Percentiles rank a stretch among this genome's conserved stretches.
Evolutionary conservation across 2,888 invertebrate genomes (phyloP).

Genomic region (Tipula lateralis): DNA sequence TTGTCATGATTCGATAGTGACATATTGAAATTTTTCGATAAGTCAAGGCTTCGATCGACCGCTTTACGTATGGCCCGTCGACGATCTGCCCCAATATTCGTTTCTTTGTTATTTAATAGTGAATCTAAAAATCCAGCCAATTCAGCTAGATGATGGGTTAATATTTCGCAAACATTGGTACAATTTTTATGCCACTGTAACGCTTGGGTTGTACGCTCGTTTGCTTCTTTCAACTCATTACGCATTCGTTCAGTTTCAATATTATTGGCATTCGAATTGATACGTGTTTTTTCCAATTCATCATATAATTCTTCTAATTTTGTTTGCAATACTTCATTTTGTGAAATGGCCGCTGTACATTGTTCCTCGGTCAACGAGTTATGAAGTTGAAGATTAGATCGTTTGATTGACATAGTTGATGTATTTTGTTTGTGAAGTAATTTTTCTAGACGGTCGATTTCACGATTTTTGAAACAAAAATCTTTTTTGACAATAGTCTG

Average conservation of each 20-base stretch:
- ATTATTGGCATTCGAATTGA: not conserved
- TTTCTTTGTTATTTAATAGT: conserved; percentile 53
- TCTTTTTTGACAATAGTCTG: conserved; percentile 55
- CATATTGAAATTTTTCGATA: conserved; percentile 52
- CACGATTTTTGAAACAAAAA: conserved; percentile 55
- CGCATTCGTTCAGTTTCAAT: conserved; percentile 37
- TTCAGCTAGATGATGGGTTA: conserved; percentile 56
- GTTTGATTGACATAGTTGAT: not conserved
- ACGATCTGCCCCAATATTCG: conserved; percentile 52
- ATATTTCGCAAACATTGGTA: conserved; percentile 45
- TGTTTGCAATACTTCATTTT: conserved; percentile 44
- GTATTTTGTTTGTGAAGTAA: not conserved
- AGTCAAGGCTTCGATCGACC: conserved; percentile 53
- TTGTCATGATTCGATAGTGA: conserved; percentile 46
- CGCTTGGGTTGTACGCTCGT: conserved; percentile 41
- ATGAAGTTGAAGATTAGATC: conserved; percentile 34
- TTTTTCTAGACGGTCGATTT: conserved; percentile 52
- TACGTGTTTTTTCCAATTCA: not conserved
- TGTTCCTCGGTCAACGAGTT: conserved; percentile 44
- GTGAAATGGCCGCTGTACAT: conserved; percentile 42
- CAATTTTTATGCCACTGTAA: conserved; percentile 46
- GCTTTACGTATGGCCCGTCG: conserved; percentile 53
- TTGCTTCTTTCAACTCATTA: conserved; percentile 40
- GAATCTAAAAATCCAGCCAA: conserved; percentile 58
- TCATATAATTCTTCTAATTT: conserved; percentile 43